Base-by-base conservation (phyloP, 2,113 vertebrate genomes). In the Cariama cristata region DNA sequence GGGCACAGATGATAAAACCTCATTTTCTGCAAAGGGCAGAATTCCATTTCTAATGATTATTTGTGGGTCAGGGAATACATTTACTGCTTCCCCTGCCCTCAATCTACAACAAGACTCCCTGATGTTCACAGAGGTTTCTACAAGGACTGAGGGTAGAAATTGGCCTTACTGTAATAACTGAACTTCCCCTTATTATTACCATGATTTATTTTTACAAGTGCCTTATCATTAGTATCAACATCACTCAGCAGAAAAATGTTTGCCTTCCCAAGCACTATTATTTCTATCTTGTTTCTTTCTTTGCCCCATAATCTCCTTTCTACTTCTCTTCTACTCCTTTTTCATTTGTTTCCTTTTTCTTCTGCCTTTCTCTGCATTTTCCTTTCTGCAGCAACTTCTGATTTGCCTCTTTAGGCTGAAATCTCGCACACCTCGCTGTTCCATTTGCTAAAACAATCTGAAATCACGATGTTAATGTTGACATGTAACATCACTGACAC, bases 11-110 rank as follows among this genome's bases (percentile, higher is more conserved):
- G 93, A 97, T 64, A 89, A 93, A 96, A 91, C 38, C 86, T 97
- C 91, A 89, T 97, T 97, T 95, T 97, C 79, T 90, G 81, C 80
- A 96, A 93, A 92, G 71, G 74, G 91, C 77, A 88, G 79, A 94
- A 97, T 91, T 95, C 84, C 93, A 88, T 97, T 96, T 95, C 93
- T 97, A 97, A 95, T 96, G 89, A 93, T 95, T 90, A 89, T 93
- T 73, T 90, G 90, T 74, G 95, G 82, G 74, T 88, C 95, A 83
- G 93, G 96, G 90, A 89, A 97, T 94, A 95, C 59, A 95, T 93
- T 94, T 91, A 88, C 86, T 94, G 91, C 53, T 87, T 94, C 86
- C 58, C 45, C 44, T 62, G 71, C 66, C 66, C 69, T 89, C 77
- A 76, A 2, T 47, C 77, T 96, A 50, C 22, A 64, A 64, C 62